phyloP scores from a whole-genome alignment of 1,140 invertebrate genomes.

The Drosophila takahashii region DNA sequence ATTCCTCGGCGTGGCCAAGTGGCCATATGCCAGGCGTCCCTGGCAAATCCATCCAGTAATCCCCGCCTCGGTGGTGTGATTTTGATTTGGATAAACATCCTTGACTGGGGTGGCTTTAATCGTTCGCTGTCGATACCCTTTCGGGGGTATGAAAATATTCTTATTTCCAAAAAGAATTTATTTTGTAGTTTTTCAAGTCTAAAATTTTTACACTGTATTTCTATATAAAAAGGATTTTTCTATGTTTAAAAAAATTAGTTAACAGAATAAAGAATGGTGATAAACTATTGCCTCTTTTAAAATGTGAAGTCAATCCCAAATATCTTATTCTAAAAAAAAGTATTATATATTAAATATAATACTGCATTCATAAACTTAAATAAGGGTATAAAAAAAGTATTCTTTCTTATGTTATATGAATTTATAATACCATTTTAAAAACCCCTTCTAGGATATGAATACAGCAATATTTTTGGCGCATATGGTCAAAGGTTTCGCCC shows the following conservation, averaged over 20 bases:
- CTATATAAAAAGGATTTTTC: too few species aligned
- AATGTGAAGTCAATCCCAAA: too few species aligned
- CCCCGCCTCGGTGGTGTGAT: constrained; percentile 43
- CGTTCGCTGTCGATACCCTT: constrained; percentile 31
- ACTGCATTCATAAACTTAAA: background rate
- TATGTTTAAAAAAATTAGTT: too few species aligned
- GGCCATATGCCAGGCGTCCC: constrained; percentile 69
- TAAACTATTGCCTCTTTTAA: too few species aligned
- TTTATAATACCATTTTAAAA: background rate
- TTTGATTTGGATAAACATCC: constrained; percentile 6
- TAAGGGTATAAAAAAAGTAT: background rate
- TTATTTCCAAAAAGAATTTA: background rate
- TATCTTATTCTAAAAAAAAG: too few species aligned
- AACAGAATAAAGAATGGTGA: too few species aligned
- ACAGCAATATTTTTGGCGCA: constrained; percentile 61
- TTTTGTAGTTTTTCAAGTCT: background rate
- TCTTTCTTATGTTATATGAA: background rate
- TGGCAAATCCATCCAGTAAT: constrained; percentile 33
- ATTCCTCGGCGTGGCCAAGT: constrained; percentile 49
- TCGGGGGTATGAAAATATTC: background rate
- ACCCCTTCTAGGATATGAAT: constrained; percentile 7
- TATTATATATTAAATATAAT: too few species aligned
- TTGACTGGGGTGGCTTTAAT: constrained; percentile 39
- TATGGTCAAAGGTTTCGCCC: constrained; percentile 70
- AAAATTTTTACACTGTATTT: too few species aligned